Base-by-base conservation (phyloP, 23 tunicate genomes). In the Ciona savignyi region DNA sequence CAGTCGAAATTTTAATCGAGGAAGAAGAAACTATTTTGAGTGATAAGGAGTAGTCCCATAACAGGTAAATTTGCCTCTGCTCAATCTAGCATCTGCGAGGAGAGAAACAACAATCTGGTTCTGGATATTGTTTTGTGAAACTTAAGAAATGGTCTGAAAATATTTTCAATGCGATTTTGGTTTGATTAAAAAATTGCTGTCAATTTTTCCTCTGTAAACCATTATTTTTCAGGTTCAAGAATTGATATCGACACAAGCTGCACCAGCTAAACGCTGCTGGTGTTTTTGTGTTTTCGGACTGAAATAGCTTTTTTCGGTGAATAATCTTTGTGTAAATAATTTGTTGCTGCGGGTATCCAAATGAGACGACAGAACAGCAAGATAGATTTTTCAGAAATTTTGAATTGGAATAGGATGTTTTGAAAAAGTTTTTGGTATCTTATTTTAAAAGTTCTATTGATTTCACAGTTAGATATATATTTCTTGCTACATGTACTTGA, bases 1-100 rank as follows among this genome's bases (percentile, higher is more conserved):
- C 80, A 25, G 83, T 95, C 67, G 99, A 95, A 84, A 49, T 83
- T 31, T 81, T 95, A 61, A 81, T 88, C 29, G 87, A 85, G 60
- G 94, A 86, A 76, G 99, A 79, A 77, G 95, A 87, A 70, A 77
- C 81, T 34, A 66, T 94, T 29, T 68, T 87, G 34, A 76, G 70
- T 15, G 89, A 83, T 32, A 77, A 82, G 69, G 73, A 82, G 80
- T 75, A 82, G 75, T 82, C 56, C 56, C 56, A 6, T 15, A 42
- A 42, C 9, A 42, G 56, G 56, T 42, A 15, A 42, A n/a, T n/a
- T n/a, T n/a, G n/a, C n/a, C n/a, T n/a, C n/a, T n/a, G n/a, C n/a
- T n/a, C n/a, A n/a, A n/a, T n/a, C n/a, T n/a, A n/a, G n/a, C n/a
- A n/a, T n/a, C n/a, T n/a, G n/a, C n/a, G n/a, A n/a, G n/a, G n/a